These are phyloP conservation scores for Malurus melanocephalus DNA, from an alignment of 2,113 vertebrate genomes.

Conservation along the genomic window DNA sequence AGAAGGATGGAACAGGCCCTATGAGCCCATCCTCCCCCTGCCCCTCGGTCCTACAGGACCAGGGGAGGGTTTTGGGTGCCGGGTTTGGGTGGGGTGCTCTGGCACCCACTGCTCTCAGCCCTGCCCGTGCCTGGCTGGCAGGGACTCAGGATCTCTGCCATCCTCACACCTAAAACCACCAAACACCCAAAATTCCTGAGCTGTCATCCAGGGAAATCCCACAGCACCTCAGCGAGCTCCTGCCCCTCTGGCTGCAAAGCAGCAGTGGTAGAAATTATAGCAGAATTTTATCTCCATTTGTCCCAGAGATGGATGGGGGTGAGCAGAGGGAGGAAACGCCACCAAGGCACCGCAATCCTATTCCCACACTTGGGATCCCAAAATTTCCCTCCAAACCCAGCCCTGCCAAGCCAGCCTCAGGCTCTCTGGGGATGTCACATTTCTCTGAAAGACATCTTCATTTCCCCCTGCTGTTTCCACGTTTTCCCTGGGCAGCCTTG, in stretches of 20 bases:
- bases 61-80: neutral
- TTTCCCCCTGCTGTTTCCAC: neutral
- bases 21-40: neutral
- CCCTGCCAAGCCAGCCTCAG: neutral
- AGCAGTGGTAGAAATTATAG: neutral
- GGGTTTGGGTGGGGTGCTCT: neutral
- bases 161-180: neutral
- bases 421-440: neutral
- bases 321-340: neutral
- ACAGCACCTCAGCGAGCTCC: neutral
- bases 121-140: neutral
- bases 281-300: neutral
- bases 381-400: neutral
- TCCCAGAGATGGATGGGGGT: neutral
- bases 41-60: fast-evolving
- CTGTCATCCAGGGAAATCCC: neutral
- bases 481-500: neutral
- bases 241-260: neutral
- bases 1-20: neutral
- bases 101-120: neutral
- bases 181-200: neutral
- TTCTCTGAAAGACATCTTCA: neutral
- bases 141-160: neutral
- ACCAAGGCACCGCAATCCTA: too few species aligned
- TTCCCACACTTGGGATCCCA: neutral